These are phyloP conservation scores for Dorcus hopei DNA, from an alignment of 2,888 invertebrate genomes.

Conservation along the genomic window DNA sequence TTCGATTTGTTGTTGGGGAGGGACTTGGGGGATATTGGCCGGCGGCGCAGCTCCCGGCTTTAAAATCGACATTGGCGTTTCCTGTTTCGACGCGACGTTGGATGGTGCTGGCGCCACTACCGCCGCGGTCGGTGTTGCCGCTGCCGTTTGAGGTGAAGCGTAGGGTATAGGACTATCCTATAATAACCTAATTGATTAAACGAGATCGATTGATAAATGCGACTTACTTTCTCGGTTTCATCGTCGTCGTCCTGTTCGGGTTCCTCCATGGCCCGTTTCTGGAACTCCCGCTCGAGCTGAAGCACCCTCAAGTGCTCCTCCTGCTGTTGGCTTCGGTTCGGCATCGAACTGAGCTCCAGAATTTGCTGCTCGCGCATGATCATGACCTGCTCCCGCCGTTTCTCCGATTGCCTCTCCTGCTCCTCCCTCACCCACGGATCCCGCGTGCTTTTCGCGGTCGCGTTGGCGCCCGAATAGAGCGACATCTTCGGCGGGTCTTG, in stretches of 20 bases:
- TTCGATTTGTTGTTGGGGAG: constrained; percentile 33
- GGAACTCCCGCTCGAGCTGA: constrained; percentile 91
- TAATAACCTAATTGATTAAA: constrained; percentile 7
- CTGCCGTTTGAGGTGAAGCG: constrained; percentile 37
- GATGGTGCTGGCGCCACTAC: constrained; percentile 38
- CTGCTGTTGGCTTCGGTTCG: constrained; percentile 72
- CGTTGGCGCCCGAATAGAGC: constrained; percentile 56
- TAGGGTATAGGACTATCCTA: constrained; percentile 42
- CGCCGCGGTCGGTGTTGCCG: constrained; percentile 39
- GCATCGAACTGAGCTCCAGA: constrained; percentile 67
- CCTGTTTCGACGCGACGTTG: constrained; percentile 41
- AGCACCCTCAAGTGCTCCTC: constrained; percentile 86
- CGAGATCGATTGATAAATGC: too few relatives aligned
- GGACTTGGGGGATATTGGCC: constrained; percentile 13
- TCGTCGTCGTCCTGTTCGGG: constrained; percentile 69
- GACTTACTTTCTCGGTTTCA: constrained; percentile 59
- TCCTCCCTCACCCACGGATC: constrained; percentile 95
- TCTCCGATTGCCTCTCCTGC: constrained; percentile 72
- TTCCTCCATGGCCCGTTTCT: constrained; percentile 80
- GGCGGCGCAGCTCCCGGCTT: constrained; percentile 49
- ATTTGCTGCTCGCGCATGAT: constrained; percentile 87
- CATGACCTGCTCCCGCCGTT: constrained; percentile 70
- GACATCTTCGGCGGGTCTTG: constrained; percentile 72
- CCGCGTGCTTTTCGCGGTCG: constrained; percentile 46
- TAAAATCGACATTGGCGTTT: constrained; percentile 44